Base-by-base conservation (phyloP, 1,140 invertebrate species). In the Geopemphigus sp. region DNA sequence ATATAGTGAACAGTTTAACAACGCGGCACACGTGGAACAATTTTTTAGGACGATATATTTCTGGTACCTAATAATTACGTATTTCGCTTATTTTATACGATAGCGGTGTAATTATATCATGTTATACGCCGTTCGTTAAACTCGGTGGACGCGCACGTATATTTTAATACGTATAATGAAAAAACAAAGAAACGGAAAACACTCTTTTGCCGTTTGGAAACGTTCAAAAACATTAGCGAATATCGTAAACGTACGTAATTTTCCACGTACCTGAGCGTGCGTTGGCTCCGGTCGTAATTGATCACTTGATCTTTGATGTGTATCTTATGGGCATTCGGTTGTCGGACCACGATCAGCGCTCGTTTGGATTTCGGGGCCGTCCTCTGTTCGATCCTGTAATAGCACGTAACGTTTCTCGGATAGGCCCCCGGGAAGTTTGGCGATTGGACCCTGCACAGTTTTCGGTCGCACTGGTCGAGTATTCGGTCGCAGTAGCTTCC, bases 341-440 rank as follows among this genome's bases (percentile, higher is more conserved):
- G 92, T 85, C 90, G 88, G 78, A 93, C 90, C 45, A 90, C 90
- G 76, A 93, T 87, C 80, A 93, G 85, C 26, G 91, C 91, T 81
- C 92, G 90, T 84, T 92, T 91, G 70, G 91, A 92, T 17, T 88
- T 86, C 0, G 92, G 92, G 81, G 90, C 88, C 84, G 89, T 87
- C 81, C 88, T 89, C 83, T 92, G 91, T 83, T 90, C 90, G 56
- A 93, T 88, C 81, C 89, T 87, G 86, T 93, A 95, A 84, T 92
- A 91, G 86, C 93, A 95, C 78, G 92, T 93, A 68, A 94, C 90
- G 85, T 94, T 94, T 81, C 93, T 87, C 4, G 93, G 93, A 86
- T 94, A 94, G 72, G 94, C 90, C 24, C 93, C 93, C 15, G 93
- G 93, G 86, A 93, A 94, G 87, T 94, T 94, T 5, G 93, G 93